Conservation (phyloP, 53 echinoderm and acorn worm genomes). For the Pentamera pediparva region DNA sequence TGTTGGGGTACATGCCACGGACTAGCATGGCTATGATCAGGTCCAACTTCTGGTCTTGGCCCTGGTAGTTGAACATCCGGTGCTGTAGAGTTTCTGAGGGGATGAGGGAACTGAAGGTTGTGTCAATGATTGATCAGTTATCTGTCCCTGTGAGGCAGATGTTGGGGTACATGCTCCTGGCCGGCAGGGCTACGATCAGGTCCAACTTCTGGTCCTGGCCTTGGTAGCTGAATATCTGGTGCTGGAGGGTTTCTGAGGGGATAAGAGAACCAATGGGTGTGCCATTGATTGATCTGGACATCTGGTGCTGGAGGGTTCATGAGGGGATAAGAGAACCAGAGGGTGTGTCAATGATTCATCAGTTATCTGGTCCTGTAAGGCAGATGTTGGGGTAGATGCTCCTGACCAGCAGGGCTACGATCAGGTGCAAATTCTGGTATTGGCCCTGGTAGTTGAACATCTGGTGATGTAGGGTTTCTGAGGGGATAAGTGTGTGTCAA, state of each 20-base stretch:
- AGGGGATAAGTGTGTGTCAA: neutral
- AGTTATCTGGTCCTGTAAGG: conserved; percentile 79
- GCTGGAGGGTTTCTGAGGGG: conserved; percentile 61
- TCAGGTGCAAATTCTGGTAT: conserved; percentile 71
- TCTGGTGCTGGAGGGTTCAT: conserved; percentile 51
- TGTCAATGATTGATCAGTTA: too few relatives aligned
- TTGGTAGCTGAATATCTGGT: conserved; percentile 68
- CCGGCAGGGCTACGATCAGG: conserved; percentile 60
- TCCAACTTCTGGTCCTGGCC: conserved; percentile 73
- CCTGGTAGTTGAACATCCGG: conserved; percentile 61
- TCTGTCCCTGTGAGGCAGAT: conserved; percentile 81
- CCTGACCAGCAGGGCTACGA: conserved; percentile 67
- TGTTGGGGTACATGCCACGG: conserved; percentile 74
- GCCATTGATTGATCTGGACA: neutral
- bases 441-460: conserved; percentile 68
- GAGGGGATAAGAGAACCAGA: too few relatives aligned
- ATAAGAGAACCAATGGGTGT: neutral
- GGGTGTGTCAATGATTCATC: too few relatives aligned
- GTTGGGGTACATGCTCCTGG: conserved; percentile 87
- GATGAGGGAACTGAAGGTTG: too few relatives aligned
- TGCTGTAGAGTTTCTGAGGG: conserved; percentile 56
- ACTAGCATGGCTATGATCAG: conserved; percentile 54
- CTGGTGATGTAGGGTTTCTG: conserved; percentile 69
- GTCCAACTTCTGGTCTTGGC: conserved; percentile 59
- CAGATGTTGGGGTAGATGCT: conserved; percentile 89